Percentiles rank a stretch among this genome's conserved stretches.
These are phyloP conservation scores for Eupithecia pulchellata DNA, from an alignment of 2,888 invertebrate genomes.

Conservation along the genomic window DNA sequence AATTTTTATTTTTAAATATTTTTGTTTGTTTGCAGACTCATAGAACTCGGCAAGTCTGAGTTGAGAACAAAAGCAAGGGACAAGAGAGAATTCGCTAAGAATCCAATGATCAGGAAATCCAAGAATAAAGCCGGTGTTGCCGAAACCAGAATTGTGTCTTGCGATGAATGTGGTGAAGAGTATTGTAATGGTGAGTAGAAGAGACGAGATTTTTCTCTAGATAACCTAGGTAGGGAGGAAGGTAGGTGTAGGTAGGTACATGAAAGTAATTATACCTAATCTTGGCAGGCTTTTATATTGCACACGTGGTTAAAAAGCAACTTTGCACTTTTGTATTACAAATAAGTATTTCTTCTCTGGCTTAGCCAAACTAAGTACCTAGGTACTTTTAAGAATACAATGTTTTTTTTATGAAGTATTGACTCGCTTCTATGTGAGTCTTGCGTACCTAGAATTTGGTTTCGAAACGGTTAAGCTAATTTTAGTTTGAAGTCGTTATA, in stretches of 20 bases:
- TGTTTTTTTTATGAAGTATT: too few species aligned
- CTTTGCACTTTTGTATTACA: too few species aligned
- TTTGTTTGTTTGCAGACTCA: constrained; percentile 80
- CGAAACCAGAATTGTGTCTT: constrained; percentile 90
- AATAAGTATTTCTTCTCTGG: too few species aligned
- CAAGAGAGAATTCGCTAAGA: constrained; percentile 87
- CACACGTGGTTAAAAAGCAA: too few species aligned
- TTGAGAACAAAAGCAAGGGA: constrained; percentile 89
- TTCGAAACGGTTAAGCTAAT: background rate
- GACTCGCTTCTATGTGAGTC: too few species aligned
- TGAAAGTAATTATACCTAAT: too few species aligned
- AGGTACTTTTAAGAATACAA: background rate
- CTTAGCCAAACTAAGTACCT: too few species aligned
- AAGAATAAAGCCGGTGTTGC: constrained; percentile 94
- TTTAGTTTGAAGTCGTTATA: background rate
- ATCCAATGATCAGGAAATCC: constrained; percentile 89
- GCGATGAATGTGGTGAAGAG: constrained; percentile 93
- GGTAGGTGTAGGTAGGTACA: too few species aligned
- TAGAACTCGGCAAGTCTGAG: constrained; percentile 92
- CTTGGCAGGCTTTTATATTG: too few species aligned
- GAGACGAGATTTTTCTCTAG: background rate
- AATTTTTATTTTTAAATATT: background rate
- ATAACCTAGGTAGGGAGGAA: too few species aligned
- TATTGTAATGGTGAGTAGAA: constrained; percentile 88
- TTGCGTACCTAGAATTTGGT: background rate